Conservation (phyloP, 2,113 vertebrate genomes). For the Calypte anna region DNA sequence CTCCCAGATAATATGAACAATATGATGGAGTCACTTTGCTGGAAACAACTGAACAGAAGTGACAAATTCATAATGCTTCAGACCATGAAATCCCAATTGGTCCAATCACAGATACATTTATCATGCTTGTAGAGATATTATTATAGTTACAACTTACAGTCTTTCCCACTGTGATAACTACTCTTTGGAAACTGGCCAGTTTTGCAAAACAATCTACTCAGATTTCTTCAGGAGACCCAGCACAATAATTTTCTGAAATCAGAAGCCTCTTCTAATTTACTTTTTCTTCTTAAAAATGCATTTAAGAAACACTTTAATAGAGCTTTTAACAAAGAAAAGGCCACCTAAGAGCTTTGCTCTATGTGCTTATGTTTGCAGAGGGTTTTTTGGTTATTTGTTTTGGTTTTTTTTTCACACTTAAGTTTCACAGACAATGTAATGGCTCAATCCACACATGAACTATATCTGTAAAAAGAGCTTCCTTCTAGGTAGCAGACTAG, state of each 20-base stretch:
- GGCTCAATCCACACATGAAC: neutral
- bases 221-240: neutral
- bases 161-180: conserved; percentile 20
- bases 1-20: conserved; percentile 9
- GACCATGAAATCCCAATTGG: conserved; percentile 68
- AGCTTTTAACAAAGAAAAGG: neutral
- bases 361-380: neutral
- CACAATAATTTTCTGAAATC: neutral
- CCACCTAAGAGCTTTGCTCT: neutral
- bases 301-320: neutral
- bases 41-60: conserved; percentile 67
- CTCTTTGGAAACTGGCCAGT: neutral
- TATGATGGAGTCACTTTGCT: conserved; percentile 50
- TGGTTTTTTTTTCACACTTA: neutral
- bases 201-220: neutral
- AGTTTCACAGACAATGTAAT: neutral
- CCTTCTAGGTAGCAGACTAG: neutral
- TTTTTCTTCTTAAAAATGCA: conserved; percentile 17
- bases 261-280: neutral
- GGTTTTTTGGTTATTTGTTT: too few relatives aligned
- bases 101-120: conserved; percentile 51
- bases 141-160: neutral
- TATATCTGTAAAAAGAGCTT: neutral
- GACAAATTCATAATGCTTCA: conserved; percentile 60
- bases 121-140: conserved; percentile 33